Evolutionary conservation across 2,113 vertebrate species (phyloP), one percentile per base, ranked within the genome.

Genomic region (Spea multiplicata): DNA sequence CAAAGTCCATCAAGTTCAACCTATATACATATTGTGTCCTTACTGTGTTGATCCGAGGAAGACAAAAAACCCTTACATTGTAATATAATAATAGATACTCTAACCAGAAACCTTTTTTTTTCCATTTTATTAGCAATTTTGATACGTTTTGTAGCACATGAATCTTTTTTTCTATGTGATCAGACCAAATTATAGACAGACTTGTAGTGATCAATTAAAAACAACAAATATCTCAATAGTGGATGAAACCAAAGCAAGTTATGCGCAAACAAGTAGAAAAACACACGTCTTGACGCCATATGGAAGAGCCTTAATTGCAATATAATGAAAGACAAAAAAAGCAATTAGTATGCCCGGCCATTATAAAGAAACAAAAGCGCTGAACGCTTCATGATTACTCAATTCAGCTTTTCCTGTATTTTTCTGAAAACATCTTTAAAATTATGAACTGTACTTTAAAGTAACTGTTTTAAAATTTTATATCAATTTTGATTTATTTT

Each of bases 261-360:
- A 48, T 44, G 52, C 64, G 57, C 47, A 72, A 65, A 65, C 16
- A 65, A 66, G 72, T 30, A 72, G 16, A 62, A 71, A 78, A 64
- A 1, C 46, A 55, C 48, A 55, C 57, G 57, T 66, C 69, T 47
- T 55, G 72, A 44, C 48, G 55, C 76, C 69, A 78, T 78, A 78
- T 72, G 69, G 76, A 72, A 53, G 8, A 78, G 14, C 49, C 68
- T 66, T 72, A 72, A 72, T 78, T 78, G 61, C 61, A 65, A 66
- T 65, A 72, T 72, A 78, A 78, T 78, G 69, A 78, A 78, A 78
- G 69, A 78, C 76, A 78, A 44, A 78, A 61, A 78, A 78, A 53
- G 30, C 76, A 78, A 78, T 78, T 71, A 78, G 75, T 64, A 72
- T 71, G 57, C 8, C 13, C 48, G 52, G 57, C 45, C 30, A 53